Base-by-base conservation (phyloP, 2,797 vertebrate species). In the Oryzias sinensis region DNA sequence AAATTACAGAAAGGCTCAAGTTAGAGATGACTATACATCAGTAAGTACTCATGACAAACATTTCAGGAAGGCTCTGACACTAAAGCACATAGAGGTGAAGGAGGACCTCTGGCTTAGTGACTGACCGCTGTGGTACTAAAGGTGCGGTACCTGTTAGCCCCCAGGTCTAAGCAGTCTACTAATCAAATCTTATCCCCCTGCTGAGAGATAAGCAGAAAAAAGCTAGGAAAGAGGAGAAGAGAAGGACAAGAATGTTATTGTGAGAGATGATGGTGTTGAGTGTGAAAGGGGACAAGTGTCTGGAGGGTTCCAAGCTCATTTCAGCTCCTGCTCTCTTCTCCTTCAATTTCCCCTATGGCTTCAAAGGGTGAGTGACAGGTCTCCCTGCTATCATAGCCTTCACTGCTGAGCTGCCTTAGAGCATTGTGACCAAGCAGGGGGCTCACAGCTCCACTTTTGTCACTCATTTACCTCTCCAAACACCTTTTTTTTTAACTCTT, bases 91-190 rank as follows among this genome's bases (percentile, higher is more conserved):
- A 13, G 68, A 54, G 68, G 77, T 52, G 50, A 57, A n/a, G 77
- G 82, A 50, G 65, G 53, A 82, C 60, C 63, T 76, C 75, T 68
- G 84, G 76, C 76, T 84, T 49, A 27, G 68, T 89, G 89, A 86
- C 72, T 89, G 90, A 93, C 91, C 89, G 85, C 53, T 62, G 85
- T 91, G 88, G 87, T 85, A 91, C 84, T 88, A 85, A 88, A 87
- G 86, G 91, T 86, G 84, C 78, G 84, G 74, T 87, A 84, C 84
- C 77, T 58, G 78, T 68, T 77, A 83, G 67, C 81, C 81, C 60
- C 77, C 67, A 82, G 90, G 75, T 83, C 66, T 82, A 75, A 29
- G 60, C 29, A 65, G 77, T 79, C 85, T 90, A 76, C 83, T 91
- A 89, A 91, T 89, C 79, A 81, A 63, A 90, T 85, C 88, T 87